Base-by-base conservation (phyloP, 2,113 vertebrate genomes). In the Arizona elegans region DNA sequence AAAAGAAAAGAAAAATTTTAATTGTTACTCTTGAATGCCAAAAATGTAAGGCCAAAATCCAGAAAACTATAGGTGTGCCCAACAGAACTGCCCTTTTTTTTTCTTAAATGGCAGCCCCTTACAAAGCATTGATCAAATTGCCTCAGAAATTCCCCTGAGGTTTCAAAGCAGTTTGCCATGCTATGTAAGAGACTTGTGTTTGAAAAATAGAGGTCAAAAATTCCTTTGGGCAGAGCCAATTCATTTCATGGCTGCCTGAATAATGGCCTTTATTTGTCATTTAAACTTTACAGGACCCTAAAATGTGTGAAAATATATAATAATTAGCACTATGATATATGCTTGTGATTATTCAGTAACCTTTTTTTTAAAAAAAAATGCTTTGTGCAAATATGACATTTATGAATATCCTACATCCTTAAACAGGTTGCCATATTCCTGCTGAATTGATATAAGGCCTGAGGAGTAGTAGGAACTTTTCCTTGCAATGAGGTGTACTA, bases 1-100 rank as follows among this genome's bases (percentile, higher is more conserved):
- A 96, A 96, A 96, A 96, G 93, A 95, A 93, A 93, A 93, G 92
- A 93, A 95, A 93, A 96, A 88, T 91, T 92, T 90, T 47, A 94
- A 92, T 94, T 95, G 90, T 95, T 91, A 95, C 95, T 95, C 95
- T 97, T 96, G 93, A 91, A 92, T 95, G 94, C 91, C 87, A 96
- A 94, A 94, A 92, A 95, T 53, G 47, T 52, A 89, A 88, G 94
- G 91, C 93, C 93, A 52, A 23, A 62, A 26, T 87, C n/a, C 89
- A 56, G 59, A 75, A 15, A 88, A 23, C 12, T 92, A 15, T 58
- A 93, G 75, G 47, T 93, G 26, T 93, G 50, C 56, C 87, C 52
- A 81, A 26, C 33, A 56, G 15, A 24, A 26, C 47, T 81, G 4
- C 54, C 59, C 43, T 4, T 47, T 52, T 85, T 85, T 24, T 24